Percentiles rank a stretch among this genome's conserved stretches.
Conservation (phyloP, 1,140 invertebrate species). For the Musca vetustissima region DNA sequence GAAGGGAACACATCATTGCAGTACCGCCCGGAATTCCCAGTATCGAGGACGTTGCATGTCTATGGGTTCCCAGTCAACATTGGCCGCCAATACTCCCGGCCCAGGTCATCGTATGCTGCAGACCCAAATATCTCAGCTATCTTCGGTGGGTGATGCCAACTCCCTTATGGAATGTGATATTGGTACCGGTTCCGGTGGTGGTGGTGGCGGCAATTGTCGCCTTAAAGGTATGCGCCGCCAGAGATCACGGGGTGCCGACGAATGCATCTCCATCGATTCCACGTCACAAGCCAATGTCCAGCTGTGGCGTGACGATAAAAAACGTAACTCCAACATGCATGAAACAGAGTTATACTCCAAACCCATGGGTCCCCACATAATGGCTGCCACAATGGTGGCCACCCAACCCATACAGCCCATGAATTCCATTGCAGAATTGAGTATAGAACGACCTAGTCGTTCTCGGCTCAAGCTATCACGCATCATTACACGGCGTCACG, state of each 20-base stretch:
- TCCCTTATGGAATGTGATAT: conserved; percentile 46
- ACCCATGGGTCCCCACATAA: conserved; percentile 12
- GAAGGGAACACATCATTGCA: conserved; percentile 11
- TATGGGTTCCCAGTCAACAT: conserved; percentile 53
- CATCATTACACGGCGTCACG: conserved; percentile 42
- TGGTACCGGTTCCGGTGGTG: neutral
- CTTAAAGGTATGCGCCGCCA: conserved; percentile 29
- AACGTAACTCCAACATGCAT: conserved; percentile 6
- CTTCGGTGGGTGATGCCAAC: conserved; percentile 48
- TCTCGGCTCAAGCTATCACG: conserved; percentile 49
- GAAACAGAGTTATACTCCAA: conserved; percentile 14
- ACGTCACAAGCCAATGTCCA: neutral
- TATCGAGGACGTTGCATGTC: conserved; percentile 42
- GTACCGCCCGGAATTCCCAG: conserved; percentile 25
- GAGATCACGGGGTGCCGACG: conserved; percentile 27
- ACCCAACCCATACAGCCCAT: conserved; percentile 32
- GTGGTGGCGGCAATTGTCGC: neutral
- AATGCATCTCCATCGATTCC: conserved; percentile 24
- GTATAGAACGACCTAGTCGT: conserved; percentile 31
- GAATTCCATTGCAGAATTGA: conserved; percentile 47
- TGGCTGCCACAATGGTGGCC: neutral
- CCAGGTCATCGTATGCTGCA: conserved; percentile 39
- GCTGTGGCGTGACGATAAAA: neutral
- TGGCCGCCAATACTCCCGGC: conserved; percentile 29
- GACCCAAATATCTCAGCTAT: conserved; percentile 49